Base-by-base conservation (phyloP, 2,888 invertebrate species). In the Ceratothoa steindachneri region DNA sequence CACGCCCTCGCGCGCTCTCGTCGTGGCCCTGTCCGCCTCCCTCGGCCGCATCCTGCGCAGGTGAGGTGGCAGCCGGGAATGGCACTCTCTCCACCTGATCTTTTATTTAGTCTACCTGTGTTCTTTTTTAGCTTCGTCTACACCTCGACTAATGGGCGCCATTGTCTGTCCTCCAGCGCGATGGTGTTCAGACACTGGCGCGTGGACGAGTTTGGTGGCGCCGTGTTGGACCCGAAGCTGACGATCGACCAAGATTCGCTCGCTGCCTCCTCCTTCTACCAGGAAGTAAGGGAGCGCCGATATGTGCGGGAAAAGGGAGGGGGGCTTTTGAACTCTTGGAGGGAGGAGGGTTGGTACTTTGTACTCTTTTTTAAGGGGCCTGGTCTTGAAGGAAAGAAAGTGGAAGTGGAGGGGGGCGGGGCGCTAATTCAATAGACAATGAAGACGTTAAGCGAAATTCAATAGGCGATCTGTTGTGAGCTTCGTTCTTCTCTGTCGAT, bases 161-260 rank as follows among this genome's bases (percentile, higher is more conserved):
- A n/a, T n/a, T n/a, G n/a, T n/a, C n/a, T n/a, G n/a, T n/a, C n/a
- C n/a, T n/a, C 7, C 67, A 77, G 77, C 51, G 74, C 74, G 41
- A 72, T 77, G 74, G 31, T 60, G 19, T 77, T 77, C 67, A 72
- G 74, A 24, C 72, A 75, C 71, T 77, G 77, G 77, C 53, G 55
- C 22, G 67, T 70, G 29, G 41, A 71, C n/a, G 77, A 75, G n/a
- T 74, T 75, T 53, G 77, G 77, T 22, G 72, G 74, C 0, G 75
- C 72, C 1, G 64, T 67, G 4, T 73, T 77, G 51, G 68, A 67
- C 31, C 70, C 75, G 1, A 67, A 70, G 12, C 72, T 72, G 7
- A 70, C 75, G 7, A 71, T 73, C 69, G 75, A 77, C 31, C 71
- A 75, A 22, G 72, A 75, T 27, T 67, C 71, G 3, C 55, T 77